Conservation (phyloP, 2,888 invertebrate genomes). For the Peribatodes rhomboidaria region DNA sequence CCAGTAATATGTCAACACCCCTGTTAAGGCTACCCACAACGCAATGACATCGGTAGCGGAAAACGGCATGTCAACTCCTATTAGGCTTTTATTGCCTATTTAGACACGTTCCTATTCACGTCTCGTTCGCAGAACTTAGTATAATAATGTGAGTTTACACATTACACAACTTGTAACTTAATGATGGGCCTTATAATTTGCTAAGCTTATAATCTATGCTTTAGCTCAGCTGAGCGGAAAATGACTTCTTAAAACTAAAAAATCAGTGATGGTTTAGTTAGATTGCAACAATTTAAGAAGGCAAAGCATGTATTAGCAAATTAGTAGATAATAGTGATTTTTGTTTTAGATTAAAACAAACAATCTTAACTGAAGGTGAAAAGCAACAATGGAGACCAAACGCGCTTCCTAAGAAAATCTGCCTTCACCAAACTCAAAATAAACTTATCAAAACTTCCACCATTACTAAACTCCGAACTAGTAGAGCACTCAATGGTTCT, state of each 20-base stretch:
- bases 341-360: not conserved
- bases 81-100: slow-evolving; percentile 52
- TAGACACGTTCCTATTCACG: slow-evolving; percentile 58
- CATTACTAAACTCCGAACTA: slow-evolving; percentile 10
- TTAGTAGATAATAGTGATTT: not conserved
- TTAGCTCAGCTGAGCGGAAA: slow-evolving; percentile 1
- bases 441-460: slow-evolving; percentile 12
- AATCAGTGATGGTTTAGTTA: not conserved
- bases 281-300: not conserved
- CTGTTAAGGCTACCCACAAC: slow-evolving; percentile 33
- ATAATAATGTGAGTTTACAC: slow-evolving; percentile 36
- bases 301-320: too few relatives aligned
- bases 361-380: not conserved
- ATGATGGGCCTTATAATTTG: slow-evolving; percentile 14
- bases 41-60: slow-evolving; percentile 39
- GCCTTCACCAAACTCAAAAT: not conserved
- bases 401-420: not conserved
- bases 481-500: slow-evolving; percentile 11
- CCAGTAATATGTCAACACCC: slow-evolving; percentile 27
- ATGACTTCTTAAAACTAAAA: not conserved
- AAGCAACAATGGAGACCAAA: not conserved
- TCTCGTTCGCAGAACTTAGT: slow-evolving; percentile 38
- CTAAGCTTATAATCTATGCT: not conserved
- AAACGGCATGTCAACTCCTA: slow-evolving; percentile 41
- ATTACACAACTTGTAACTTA: slow-evolving; percentile 26